These are phyloP conservation scores for Drosophila longiperda DNA, from an alignment of 2,888 invertebrate genomes.

Conservation along the genomic window DNA sequence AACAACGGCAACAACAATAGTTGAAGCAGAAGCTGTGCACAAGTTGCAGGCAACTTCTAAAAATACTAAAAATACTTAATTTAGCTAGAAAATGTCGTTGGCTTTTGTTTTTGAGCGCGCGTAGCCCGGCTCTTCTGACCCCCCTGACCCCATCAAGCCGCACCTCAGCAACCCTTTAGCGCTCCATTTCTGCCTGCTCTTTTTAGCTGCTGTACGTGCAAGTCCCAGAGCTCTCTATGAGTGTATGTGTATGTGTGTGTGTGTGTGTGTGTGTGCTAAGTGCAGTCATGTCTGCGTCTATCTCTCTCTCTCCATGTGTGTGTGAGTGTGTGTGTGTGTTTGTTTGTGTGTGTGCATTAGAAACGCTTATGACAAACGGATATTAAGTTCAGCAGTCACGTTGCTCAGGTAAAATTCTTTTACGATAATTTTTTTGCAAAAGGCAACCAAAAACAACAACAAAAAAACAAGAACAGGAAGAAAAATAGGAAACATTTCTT, in stretches of 20 bases:
- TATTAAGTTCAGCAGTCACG: constrained; percentile 82
- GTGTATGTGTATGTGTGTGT: constrained; percentile 10
- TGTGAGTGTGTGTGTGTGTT: constrained; percentile 15
- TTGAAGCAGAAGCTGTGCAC: constrained; percentile 20
- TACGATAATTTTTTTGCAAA: constrained; percentile 77
- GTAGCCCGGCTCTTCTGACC: constrained; percentile 18
- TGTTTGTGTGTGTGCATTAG: constrained; percentile 64
- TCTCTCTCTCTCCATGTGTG: constrained; percentile 15
- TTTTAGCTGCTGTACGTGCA: constrained; percentile 54
- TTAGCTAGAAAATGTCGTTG: constrained; percentile 77
- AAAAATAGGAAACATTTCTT: constrained; percentile 42
- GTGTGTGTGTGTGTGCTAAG: constrained; percentile 53
- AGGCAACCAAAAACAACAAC: constrained; percentile 30
- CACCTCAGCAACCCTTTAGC: constrained; percentile 14
- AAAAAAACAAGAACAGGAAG: constrained; percentile 29
- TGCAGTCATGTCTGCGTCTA: constrained; percentile 53
- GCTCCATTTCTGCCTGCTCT: constrained; percentile 40
- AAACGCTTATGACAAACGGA: constrained; percentile 74
- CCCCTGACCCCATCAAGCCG: neutral
- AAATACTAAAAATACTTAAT: constrained; percentile 81
- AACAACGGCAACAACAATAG: constrained; percentile 13
- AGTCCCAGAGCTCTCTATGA: constrained; percentile 4
- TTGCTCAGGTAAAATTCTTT: constrained; percentile 83
- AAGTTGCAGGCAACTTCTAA: constrained; percentile 67
- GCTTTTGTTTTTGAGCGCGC: constrained; percentile 71